Conservation (phyloP, 2,113 vertebrate species). For the Ceyx cyanopectus region DNA sequence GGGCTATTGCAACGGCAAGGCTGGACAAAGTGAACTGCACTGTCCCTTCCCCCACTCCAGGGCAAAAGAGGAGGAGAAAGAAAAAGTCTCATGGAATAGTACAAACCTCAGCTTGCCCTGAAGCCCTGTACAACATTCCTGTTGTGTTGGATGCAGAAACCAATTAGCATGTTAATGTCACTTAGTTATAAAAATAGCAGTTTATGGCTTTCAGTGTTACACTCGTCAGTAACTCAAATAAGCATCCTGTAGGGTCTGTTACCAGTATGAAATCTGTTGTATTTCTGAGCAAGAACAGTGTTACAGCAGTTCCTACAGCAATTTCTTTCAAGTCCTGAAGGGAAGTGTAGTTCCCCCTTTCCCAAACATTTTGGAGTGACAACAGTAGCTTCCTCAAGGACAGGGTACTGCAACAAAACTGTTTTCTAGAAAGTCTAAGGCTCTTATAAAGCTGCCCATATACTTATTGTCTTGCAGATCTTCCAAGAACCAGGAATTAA, state of each 20-base stretch:
- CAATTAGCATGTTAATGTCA: conserved; percentile 52
- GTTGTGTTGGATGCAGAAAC: background rate
- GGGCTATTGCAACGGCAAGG: background rate
- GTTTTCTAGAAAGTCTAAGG: background rate
- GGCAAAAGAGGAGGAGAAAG: background rate
- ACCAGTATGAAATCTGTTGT: background rate
- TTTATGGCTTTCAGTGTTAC: conserved; percentile 31
- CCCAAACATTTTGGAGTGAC: background rate
- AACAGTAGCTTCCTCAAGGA: background rate
- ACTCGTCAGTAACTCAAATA: conserved; percentile 42
- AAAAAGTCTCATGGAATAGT: background rate
- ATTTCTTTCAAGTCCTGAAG: background rate
- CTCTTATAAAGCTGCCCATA: background rate
- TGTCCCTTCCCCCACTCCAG: background rate
- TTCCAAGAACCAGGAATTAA: background rate
- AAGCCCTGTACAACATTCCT: conserved; percentile 16
- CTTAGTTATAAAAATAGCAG: conserved; percentile 28
- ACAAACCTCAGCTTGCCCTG: background rate
- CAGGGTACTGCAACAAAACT: background rate
- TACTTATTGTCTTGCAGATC: background rate
- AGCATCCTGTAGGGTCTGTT: conserved; percentile 13
- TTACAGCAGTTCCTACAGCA: background rate
- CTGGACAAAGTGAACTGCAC: background rate
- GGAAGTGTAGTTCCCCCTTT: background rate
- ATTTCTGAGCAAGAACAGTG: background rate